Evolutionary conservation across 2,113 vertebrate genomes (phyloP).

Genomic region (Cyprinodon variegatus): DNA sequence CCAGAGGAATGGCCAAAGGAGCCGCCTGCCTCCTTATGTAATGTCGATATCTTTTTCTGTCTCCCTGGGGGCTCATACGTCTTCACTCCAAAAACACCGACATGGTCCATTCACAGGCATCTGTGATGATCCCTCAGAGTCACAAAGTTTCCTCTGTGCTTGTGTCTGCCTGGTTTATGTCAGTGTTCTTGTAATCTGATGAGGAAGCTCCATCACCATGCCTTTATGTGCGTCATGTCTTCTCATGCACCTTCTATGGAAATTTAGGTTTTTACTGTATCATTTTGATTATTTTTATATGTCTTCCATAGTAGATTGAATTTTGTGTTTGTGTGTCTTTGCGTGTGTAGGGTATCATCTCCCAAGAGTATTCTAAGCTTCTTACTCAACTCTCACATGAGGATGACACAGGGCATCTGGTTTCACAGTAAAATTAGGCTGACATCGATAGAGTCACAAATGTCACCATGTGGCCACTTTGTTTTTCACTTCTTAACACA

Average conservation of each 20-base stretch:
- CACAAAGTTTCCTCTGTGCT: conserved; percentile 46
- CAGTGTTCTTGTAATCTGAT: conserved; percentile 22
- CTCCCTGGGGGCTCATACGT: conserved; percentile 50
- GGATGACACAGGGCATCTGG: conserved; percentile 75
- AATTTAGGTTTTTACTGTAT: neutral
- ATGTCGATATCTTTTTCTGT: conserved; percentile 8
- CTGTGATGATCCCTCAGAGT: conserved; percentile 47
- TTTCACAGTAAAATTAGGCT: conserved; percentile 80
- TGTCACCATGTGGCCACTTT: conserved; percentile 68
- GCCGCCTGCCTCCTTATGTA: conserved; percentile 16
- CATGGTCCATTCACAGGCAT: conserved; percentile 60
- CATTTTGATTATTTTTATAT: neutral
- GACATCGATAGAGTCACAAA: conserved; percentile 71
- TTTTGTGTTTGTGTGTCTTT: conserved; percentile 2
- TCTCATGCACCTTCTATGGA: conserved; percentile 15
- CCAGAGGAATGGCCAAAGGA: neutral
- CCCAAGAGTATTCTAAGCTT: conserved; percentile 73
- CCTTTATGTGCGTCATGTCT: neutral
- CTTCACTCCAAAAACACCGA: conserved; percentile 27
- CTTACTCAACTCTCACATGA: conserved; percentile 82
- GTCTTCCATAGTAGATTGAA: neutral
- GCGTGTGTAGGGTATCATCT: conserved; percentile 40
- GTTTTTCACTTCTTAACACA: conserved; percentile 47
- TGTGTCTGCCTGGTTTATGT: conserved; percentile 43
- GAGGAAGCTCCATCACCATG: conserved; percentile 11